phyloP scores from a whole-genome alignment of 2,113 vertebrate genomes.

The Bothrops jararaca region DNA sequence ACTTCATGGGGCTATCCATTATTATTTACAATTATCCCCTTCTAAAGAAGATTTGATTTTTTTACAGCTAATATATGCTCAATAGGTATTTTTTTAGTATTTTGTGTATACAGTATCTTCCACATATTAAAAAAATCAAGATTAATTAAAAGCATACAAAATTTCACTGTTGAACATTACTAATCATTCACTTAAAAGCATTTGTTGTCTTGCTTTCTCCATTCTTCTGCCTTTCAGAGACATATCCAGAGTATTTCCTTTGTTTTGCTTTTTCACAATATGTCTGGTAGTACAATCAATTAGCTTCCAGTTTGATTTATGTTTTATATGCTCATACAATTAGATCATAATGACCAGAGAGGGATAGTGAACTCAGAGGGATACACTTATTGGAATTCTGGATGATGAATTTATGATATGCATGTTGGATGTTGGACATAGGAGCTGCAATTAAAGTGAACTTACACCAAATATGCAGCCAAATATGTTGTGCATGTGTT shows the following conservation, averaged over 20 bases:
- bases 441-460: slow-evolving; percentile 11
- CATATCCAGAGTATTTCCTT: not conserved
- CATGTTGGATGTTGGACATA: slow-evolving; percentile 12
- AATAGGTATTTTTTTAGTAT: not conserved
- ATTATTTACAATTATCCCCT: not conserved
- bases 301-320: slow-evolving; percentile 24
- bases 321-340: slow-evolving; percentile 21
- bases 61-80: not conserved
- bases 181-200: not conserved
- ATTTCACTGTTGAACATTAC: not conserved
- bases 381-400: slow-evolving; percentile 29
- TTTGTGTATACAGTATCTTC: not conserved
- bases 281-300: slow-evolving; percentile 13
- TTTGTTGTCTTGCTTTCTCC: not conserved
- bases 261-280: not conserved
- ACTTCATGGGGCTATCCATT: not conserved
- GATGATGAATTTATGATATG: slow-evolving; percentile 24
- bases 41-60: not conserved
- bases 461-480: slow-evolving; percentile 25
- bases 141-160: not conserved
- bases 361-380: slow-evolving; percentile 11
- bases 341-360: slow-evolving; percentile 20
- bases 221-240: not conserved
- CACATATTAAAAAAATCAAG: not conserved
- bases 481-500: not conserved